Evolutionary conservation across 2,113 vertebrate species (phyloP).

Genomic region (Psammodynastes pulverulentus): DNA sequence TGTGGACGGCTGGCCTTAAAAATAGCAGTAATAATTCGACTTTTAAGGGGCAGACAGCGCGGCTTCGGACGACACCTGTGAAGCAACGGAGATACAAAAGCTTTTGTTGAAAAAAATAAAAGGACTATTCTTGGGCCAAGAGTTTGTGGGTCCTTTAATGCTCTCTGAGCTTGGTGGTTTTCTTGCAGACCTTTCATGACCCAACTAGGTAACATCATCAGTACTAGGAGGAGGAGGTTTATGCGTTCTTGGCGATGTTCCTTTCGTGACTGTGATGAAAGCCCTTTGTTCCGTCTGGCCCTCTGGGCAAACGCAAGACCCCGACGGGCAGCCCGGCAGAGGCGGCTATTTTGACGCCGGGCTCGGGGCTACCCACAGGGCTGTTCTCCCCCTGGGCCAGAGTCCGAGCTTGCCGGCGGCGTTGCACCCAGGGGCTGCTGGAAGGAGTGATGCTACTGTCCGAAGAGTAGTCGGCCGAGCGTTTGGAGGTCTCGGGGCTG

Average conservation of each 20-base stretch:
- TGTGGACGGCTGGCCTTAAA: not conserved
- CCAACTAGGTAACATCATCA: not conserved
- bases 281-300: slow-evolving; percentile 89
- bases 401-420: slow-evolving; percentile 82
- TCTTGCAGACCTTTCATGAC: not conserved
- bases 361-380: slow-evolving; percentile 82
- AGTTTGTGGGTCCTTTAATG: not conserved
- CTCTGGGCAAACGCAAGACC: slow-evolving; percentile 85
- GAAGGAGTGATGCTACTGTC: slow-evolving; percentile 93
- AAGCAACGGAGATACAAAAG: slow-evolving; percentile 53
- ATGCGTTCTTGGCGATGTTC: slow-evolving; percentile 49
- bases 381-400: slow-evolving; percentile 82
- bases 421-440: slow-evolving; percentile 94
- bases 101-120: slow-evolving; percentile 20
- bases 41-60: not conserved
- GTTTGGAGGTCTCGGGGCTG: slow-evolving; percentile 72
- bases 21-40: not conserved
- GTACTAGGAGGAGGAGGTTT: not conserved
- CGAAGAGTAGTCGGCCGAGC: slow-evolving; percentile 86
- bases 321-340: slow-evolving; percentile 85
- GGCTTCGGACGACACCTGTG: slow-evolving; percentile 34
- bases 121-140: slow-evolving; percentile 63
- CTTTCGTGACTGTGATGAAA: slow-evolving; percentile 80
- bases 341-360: slow-evolving; percentile 83
- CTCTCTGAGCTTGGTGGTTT: too few relatives aligned